These are phyloP conservation scores for Drosophila mettleri DNA, from an alignment of 2,888 invertebrate species.

Conservation along the genomic window DNA sequence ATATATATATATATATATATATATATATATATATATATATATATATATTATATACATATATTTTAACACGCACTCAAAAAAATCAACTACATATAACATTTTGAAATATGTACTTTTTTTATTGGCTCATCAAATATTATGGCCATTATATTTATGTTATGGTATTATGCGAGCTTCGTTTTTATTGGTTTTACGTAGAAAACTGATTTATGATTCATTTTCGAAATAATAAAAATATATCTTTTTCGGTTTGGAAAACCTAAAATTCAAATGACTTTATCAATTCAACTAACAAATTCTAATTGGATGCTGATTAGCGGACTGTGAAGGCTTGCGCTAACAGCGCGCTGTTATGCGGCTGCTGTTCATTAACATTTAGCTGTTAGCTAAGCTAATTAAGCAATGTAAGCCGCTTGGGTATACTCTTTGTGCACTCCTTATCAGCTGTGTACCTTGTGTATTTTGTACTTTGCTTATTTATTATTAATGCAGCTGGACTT, in stretches of 20 bases:
- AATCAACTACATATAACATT: slow-evolving; percentile 47
- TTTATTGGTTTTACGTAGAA: slow-evolving; percentile 47
- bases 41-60: slow-evolving; percentile 10
- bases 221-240: slow-evolving; percentile 56
- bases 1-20: slow-evolving; percentile 11
- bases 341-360: slow-evolving; percentile 6
- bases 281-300: neutral
- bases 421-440: slow-evolving; percentile 1
- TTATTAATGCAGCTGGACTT: slow-evolving; percentile 16
- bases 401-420: neutral
- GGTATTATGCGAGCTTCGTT: slow-evolving; percentile 55
- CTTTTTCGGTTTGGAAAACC: slow-evolving; percentile 75
- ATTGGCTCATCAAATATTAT: slow-evolving; percentile 53
- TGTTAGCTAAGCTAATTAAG: slow-evolving; percentile 1
- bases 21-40: slow-evolving; percentile 16
- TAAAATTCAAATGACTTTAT: slow-evolving; percentile 19
- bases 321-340: neutral
- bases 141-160: slow-evolving; percentile 44
- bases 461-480: neutral
- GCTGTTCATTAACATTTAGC: slow-evolving; percentile 5
- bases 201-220: slow-evolving; percentile 64
- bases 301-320: neutral
- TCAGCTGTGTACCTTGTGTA: too few species aligned
- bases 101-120: slow-evolving; percentile 58
- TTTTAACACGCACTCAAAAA: slow-evolving; percentile 39